phyloP scores from a whole-genome alignment of 2,888 invertebrate species.

The Andrena fulva region DNA sequence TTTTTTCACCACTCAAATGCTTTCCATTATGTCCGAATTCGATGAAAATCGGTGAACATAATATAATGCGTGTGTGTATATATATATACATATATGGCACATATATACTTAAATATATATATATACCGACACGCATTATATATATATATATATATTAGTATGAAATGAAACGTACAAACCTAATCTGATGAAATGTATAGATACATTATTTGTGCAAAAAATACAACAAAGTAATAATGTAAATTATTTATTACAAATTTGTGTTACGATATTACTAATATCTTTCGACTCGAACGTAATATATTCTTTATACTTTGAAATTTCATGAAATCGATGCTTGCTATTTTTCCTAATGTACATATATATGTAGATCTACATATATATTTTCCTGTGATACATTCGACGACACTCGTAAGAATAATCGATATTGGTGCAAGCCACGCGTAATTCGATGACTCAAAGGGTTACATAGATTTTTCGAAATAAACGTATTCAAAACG shows the following conservation, averaged over 20 bases:
- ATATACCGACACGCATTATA: no score
- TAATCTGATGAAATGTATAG: no score
- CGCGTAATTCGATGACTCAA: slow-evolving; percentile 34
- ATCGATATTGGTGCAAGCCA: slow-evolving; percentile 50
- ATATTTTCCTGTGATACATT: slow-evolving; percentile 19
- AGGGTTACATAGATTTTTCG: slow-evolving; percentile 16
- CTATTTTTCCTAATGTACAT: slow-evolving; percentile 11
- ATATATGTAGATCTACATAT: not conserved
- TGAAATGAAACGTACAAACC: no score
- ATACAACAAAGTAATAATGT: no score
- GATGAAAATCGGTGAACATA: not conserved
- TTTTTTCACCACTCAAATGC: not conserved
- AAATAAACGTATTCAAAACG: slow-evolving; percentile 3
- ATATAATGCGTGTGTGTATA: no score
- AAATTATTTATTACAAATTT: no score
- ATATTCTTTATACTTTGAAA: not conserved
- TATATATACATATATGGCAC: no score
- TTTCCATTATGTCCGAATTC: not conserved
- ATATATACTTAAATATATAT: no score
- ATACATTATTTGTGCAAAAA: no score
- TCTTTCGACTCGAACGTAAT: not conserved
- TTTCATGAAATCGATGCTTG: slow-evolving; percentile 8
- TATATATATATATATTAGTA: no score
- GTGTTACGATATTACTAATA: not conserved
- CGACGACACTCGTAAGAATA: slow-evolving; percentile 43